These are phyloP conservation scores for Spermophilus dauricus DNA, from an alignment of 2,113 vertebrate species.

Conservation along the genomic window DNA sequence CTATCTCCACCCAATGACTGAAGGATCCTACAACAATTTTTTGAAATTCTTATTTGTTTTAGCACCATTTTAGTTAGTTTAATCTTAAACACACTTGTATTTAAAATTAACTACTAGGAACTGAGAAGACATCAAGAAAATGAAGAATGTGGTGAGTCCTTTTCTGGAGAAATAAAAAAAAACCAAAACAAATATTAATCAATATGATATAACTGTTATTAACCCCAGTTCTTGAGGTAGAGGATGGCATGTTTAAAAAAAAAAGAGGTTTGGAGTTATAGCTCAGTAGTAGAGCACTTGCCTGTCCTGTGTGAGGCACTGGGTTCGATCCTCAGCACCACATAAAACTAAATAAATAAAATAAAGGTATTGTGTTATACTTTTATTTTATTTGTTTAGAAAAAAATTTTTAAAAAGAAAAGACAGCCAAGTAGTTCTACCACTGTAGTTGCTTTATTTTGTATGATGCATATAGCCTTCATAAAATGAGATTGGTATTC, in stretches of 20 bases:
- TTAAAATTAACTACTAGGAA: slow-evolving; percentile 21
- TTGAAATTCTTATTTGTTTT: background rate
- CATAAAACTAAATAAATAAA: too few species aligned
- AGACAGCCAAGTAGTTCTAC: background rate
- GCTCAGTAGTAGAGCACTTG: too few species aligned
- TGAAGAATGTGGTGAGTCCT: background rate
- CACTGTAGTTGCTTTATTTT: background rate
- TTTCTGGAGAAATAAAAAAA: background rate
- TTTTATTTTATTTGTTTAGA: too few species aligned
- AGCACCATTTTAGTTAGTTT: background rate
- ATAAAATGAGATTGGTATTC: background rate
- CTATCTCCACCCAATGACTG: slow-evolving; percentile 82
- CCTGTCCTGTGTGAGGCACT: too few species aligned
- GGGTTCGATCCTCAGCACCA: too few species aligned
- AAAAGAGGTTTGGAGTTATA: too few species aligned
- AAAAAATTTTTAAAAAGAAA: background rate
- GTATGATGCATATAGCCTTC: background rate
- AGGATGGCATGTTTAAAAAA: background rate
- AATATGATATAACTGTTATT: background rate
- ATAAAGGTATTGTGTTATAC: too few species aligned
- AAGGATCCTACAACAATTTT: background rate
- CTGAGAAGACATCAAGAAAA: background rate
- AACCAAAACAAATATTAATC: background rate
- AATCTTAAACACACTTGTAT: background rate
- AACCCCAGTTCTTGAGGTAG: background rate